Evolutionary conservation across 2,113 vertebrate species (phyloP).

Genomic region (Lamprotornis superbus): DNA sequence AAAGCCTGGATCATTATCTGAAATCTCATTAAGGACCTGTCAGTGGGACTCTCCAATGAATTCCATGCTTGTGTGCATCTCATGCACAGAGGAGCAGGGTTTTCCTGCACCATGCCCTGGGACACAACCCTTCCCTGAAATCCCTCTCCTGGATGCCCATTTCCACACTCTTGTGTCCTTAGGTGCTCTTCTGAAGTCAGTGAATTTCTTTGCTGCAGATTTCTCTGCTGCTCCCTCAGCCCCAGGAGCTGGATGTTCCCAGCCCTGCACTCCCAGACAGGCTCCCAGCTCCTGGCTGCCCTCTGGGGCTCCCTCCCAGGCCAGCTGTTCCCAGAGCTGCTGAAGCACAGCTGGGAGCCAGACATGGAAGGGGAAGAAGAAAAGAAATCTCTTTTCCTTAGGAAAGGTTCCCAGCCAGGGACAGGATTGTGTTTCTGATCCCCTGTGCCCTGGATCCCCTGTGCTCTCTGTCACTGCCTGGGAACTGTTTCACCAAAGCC

Average conservation of each 20-base stretch:
- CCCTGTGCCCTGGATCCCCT: not conserved
- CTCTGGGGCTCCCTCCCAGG: not conserved
- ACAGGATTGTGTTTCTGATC: not conserved
- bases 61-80: not conserved
- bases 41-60: not conserved
- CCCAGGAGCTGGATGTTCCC: not conserved
- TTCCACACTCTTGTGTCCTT: accelerated
- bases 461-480: not conserved
- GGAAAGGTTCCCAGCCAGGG: not conserved
- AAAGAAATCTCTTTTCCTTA: not conserved
- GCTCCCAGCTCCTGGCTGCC: accelerated
- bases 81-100: not conserved
- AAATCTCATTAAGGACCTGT: not conserved
- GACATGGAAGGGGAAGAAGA: accelerated
- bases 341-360: not conserved
- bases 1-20: not conserved
- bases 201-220: not conserved
- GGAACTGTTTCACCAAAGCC: not conserved
- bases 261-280: accelerated
- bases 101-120: not conserved
- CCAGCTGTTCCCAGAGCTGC: not conserved
- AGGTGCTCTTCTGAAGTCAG: accelerated
- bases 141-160: accelerated
- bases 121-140: not conserved
- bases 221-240: not conserved